Conservation (phyloP, 2,888 invertebrate genomes). For the Argynnis bischoffii region DNA sequence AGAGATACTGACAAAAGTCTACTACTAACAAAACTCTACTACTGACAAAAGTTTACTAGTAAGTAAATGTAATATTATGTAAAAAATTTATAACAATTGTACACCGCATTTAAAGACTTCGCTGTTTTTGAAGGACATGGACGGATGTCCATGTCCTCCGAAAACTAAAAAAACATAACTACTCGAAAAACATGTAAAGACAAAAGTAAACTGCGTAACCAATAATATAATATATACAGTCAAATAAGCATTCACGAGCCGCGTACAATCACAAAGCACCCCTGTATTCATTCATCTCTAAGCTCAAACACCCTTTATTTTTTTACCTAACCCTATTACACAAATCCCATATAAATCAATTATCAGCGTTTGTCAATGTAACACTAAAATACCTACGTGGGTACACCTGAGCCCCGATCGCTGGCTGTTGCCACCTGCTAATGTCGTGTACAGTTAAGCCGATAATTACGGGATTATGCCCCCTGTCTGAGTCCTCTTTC, state of each 20-base stretch:
- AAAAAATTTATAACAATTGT: too few species aligned
- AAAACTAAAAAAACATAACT: background rate
- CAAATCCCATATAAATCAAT: constrained; percentile 65
- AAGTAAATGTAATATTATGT: too few species aligned
- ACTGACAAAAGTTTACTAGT: too few species aligned
- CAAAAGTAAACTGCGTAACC: background rate
- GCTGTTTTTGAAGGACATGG: too few species aligned
- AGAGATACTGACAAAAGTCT: too few species aligned
- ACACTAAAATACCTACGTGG: constrained; percentile 52
- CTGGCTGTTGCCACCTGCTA: constrained; percentile 70
- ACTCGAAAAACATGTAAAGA: background rate
- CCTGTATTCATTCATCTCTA: constrained; percentile 34
- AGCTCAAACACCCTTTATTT: constrained; percentile 43
- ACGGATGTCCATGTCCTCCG: too few species aligned
- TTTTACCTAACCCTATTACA: constrained; percentile 47
- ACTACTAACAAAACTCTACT: too few species aligned
- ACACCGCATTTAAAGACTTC: too few species aligned
- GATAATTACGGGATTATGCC: constrained; percentile 79
- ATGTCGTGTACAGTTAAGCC: constrained; percentile 79
- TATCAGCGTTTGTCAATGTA: constrained; percentile 62
- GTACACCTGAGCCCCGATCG: constrained; percentile 45
- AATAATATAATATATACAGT: background rate
- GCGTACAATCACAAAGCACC: constrained; percentile 22
- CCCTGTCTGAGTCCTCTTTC: constrained; percentile 51
- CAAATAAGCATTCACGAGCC: constrained; percentile 21